Evolutionary conservation across 1,140 invertebrate species (phyloP).

Genomic region (Proales similis): DNA sequence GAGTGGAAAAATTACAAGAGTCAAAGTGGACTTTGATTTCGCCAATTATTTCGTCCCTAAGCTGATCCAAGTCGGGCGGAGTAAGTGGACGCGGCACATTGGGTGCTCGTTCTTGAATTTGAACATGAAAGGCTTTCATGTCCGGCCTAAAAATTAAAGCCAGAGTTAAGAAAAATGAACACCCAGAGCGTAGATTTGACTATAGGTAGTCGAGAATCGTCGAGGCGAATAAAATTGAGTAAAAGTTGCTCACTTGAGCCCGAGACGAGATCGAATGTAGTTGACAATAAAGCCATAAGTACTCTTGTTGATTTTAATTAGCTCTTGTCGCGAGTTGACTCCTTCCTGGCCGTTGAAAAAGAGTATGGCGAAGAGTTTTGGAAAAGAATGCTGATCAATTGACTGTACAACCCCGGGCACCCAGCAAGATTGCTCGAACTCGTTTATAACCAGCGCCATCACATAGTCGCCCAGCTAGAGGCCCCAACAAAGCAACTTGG

Average conservation of each 20-base stretch:
- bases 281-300: slow-evolving; percentile 4
- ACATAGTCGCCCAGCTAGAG: slow-evolving; percentile 14
- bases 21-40: slow-evolving; percentile 8
- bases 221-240: no score
- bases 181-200: not conserved
- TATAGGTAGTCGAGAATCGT: not conserved
- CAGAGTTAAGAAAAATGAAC: not conserved
- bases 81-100: not conserved
- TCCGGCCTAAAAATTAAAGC: not conserved
- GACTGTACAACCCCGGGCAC: slow-evolving; percentile 9
- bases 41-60: not conserved
- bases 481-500: not conserved
- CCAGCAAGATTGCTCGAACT: slow-evolving; percentile 19
- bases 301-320: slow-evolving; percentile 26
- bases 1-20: slow-evolving; percentile 4
- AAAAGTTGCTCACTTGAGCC: slow-evolving; percentile 6
- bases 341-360: slow-evolving; percentile 30
- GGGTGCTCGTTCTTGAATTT: not conserved
- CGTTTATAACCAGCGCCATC: slow-evolving; percentile 21
- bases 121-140: not conserved
- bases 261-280: not conserved
- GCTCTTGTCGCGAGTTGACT: not conserved
- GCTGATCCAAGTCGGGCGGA: slow-evolving; percentile 7
- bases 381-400: not conserved
- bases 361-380: not conserved